These are phyloP conservation scores for Corvus cornix DNA, from an alignment of 2,113 vertebrate genomes.

Conservation along the genomic window DNA sequence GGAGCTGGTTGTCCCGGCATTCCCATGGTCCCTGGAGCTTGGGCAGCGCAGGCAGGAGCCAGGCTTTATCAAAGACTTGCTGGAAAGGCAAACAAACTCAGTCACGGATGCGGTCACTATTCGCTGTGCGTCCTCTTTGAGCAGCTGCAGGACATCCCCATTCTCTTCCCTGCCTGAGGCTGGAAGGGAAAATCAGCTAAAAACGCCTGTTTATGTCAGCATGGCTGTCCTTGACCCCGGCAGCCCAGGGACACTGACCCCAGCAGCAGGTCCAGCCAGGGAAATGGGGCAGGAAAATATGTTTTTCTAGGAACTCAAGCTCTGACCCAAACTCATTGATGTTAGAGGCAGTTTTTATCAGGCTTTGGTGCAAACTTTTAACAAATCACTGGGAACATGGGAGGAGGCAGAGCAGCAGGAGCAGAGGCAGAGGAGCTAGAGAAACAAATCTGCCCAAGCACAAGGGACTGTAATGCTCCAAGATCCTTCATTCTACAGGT, in stretches of 20 bases:
- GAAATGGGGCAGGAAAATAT: neutral
- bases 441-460: neutral
- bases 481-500: neutral
- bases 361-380: neutral
- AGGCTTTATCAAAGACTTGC: constrained; percentile 26
- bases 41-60: neutral
- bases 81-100: constrained; percentile 55
- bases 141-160: neutral
- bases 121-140: neutral
- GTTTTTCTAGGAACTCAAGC: neutral
- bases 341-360: neutral
- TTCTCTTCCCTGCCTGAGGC: neutral
- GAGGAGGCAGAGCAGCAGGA: neutral
- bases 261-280: neutral
- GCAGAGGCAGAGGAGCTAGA: neutral
- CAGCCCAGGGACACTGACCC: neutral
- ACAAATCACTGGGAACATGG: neutral
- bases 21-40: constrained; percentile 29
- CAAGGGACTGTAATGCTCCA: neutral
- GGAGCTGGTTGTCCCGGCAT: neutral
- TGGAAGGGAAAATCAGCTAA: neutral
- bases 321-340: neutral
- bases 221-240: rapidly evolving
- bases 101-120: neutral
- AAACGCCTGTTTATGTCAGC: neutral